Conservation (phyloP, 2,797 vertebrate species). For the Agapornis canus region DNA sequence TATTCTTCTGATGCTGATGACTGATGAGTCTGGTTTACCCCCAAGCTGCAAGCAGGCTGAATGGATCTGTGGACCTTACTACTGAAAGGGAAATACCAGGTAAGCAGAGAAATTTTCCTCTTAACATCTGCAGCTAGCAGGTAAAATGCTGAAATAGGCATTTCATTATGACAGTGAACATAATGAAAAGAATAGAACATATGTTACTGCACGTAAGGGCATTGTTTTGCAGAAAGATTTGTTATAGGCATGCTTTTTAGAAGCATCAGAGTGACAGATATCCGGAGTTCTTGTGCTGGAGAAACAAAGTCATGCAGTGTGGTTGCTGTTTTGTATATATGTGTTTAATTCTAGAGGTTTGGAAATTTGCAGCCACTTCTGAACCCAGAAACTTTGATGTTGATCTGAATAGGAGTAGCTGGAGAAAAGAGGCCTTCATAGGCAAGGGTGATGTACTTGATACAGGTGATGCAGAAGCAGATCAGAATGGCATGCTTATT, state of each 20-base stretch:
- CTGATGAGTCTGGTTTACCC: slow-evolving; percentile 58
- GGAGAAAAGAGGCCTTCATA: neutral
- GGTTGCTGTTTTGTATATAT: neutral
- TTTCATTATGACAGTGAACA: neutral
- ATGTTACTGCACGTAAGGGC: neutral
- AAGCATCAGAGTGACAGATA: neutral
- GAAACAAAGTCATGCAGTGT: neutral
- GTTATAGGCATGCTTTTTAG: neutral
- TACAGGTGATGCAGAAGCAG: neutral
- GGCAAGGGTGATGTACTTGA: neutral
- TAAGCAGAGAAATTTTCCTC: slow-evolving; percentile 48
- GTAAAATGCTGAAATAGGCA: neutral
- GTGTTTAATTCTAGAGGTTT: neutral
- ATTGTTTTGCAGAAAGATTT: neutral
- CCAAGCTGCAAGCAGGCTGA: slow-evolving; percentile 59
- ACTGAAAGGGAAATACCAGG: slow-evolving; percentile 50
- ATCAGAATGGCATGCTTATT: neutral
- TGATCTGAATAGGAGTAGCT: neutral
- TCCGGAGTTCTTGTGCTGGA: neutral
- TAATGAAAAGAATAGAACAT: neutral
- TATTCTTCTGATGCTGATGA: neutral
- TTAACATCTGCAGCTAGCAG: slow-evolving; percentile 4
- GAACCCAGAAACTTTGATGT: neutral
- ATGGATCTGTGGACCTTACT: slow-evolving; percentile 51
- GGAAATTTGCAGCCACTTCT: neutral